These are phyloP conservation scores for Planiliza haematocheilus DNA, from an alignment of 2,113 vertebrate species.

Conservation along the genomic window DNA sequence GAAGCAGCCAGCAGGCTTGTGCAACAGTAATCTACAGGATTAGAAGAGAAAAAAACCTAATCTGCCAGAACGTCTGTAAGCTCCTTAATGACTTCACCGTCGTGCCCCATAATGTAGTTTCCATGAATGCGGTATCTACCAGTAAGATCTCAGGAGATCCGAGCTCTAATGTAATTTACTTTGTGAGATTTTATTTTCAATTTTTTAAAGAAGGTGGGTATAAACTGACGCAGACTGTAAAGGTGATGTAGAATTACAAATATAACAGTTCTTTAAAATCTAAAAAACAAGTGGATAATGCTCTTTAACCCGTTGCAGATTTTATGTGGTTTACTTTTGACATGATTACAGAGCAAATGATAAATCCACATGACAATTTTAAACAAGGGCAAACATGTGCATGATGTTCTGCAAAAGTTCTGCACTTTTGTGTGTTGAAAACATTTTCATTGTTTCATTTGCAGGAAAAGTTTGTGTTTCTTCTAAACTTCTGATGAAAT, in stretches of 20 bases:
- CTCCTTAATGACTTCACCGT: conserved; percentile 85
- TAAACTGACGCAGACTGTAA: neutral
- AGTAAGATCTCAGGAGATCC: conserved; percentile 58
- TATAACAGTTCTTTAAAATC: neutral
- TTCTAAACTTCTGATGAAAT: neutral
- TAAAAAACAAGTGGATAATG: neutral
- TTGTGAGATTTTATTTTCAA: conserved; percentile 34
- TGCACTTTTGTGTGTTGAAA: neutral
- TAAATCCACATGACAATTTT: neutral
- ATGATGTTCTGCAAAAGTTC: neutral
- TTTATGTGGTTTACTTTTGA: neutral
- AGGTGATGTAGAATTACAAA: neutral
- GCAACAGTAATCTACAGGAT: conserved; percentile 84
- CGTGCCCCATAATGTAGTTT: conserved; percentile 71
- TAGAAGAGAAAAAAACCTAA: conserved; percentile 86
- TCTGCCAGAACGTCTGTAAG: conserved; percentile 84
- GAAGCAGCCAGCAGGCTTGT: conserved; percentile 74
- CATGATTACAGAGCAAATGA: neutral
- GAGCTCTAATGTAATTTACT: conserved; percentile 44
- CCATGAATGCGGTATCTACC: conserved; percentile 70
- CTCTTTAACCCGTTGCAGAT: conserved; percentile 2
- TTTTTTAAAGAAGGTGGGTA: conserved; percentile 26
- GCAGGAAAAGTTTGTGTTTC: neutral
- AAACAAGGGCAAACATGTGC: neutral
- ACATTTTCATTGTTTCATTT: neutral